Conservation (phyloP, 2,797 vertebrate genomes). For the Spondyliosoma cantharus region DNA sequence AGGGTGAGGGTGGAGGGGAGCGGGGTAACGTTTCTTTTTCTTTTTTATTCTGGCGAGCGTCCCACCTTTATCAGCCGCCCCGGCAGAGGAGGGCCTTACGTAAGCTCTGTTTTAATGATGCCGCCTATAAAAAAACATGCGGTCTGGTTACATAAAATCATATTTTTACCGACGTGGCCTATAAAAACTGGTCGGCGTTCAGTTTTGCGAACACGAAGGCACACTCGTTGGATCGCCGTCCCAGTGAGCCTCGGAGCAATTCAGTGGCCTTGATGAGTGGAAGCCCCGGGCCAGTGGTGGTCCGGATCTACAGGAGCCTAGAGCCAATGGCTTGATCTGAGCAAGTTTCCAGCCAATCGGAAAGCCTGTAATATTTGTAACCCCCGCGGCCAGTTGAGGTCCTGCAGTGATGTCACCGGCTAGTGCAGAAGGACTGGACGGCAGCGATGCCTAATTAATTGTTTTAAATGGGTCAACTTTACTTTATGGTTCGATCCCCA, state of each 20-base stretch:
- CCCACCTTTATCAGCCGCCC: constrained; percentile 65
- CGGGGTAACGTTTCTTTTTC: constrained; percentile 35
- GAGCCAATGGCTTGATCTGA: constrained; percentile 37
- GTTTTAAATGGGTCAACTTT: constrained; percentile 6
- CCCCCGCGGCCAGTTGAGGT: constrained; percentile 17
- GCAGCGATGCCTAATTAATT: constrained; percentile 9
- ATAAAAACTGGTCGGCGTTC: constrained; percentile 15
- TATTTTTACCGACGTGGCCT: constrained; percentile 21
- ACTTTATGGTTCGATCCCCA: too few species aligned
- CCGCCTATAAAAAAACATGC: constrained; percentile 47
- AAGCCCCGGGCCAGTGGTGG: constrained; percentile 45
- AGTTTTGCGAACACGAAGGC: constrained; percentile 14
- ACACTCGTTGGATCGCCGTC: constrained; percentile 22
- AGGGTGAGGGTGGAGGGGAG: not conserved
- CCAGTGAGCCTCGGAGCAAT: constrained; percentile 56
- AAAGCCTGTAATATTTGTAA: constrained; percentile 18
- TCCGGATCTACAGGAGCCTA: constrained; percentile 41
- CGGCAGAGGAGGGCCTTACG: constrained; percentile 54
- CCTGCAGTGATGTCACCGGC: constrained; percentile 35
- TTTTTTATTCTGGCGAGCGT: constrained; percentile 54
- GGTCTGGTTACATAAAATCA: constrained; percentile 57
- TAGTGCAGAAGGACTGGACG: not conserved
- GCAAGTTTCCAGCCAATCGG: constrained; percentile 29
- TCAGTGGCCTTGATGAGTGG: constrained; percentile 56
- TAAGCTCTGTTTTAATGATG: constrained; percentile 49